Evolutionary conservation across 2,113 vertebrate species (phyloP), one percentile per base, ranked within the genome.

Genomic region (Ophthalmolycus amberensis): DNA sequence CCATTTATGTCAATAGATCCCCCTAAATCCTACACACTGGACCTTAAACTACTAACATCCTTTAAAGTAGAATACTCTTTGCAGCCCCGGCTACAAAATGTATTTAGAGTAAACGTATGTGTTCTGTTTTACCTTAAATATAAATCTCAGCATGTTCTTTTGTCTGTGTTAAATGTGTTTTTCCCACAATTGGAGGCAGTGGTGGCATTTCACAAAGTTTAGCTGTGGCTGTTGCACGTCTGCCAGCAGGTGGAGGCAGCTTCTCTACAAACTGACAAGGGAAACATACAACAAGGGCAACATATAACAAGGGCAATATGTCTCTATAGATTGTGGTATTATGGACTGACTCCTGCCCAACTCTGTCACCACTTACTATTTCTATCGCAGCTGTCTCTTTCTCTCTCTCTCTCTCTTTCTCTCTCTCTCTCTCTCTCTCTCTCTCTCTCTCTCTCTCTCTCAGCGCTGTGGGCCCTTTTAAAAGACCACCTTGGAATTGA

Each of bases 401-500:
- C 50, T 27, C 83, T 52, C 77, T 71, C 66, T 52, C 42, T 22
- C 52, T 32, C 32, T 42, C 83, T 69, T 80, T 73, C 59, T 71
- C 40, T 50, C 42, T 83, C 82, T 75, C 63, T 62, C 72, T 54
- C 40, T 46, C 66, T 46, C 50, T 29, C 42, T 79, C 84, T 72
- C 50, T 27, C 83, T 52, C 77, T 71, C 66, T 50, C 42, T 22
- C 52, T 89, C 89, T 56, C 54, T 83, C 80, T 75, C 63, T 62
- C 50, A 9, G 40, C 42, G 77, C 86, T 77, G 32, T 9, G 44
- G 76, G 58, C 79, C 77, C 89, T 90, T 95, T 91, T 92, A 94
- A 92, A 93, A 90, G 89, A 88, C 91, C 80, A 79, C 88, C 92
- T 91, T 94, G 94, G 92, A 94, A 95, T 94, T 87, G 92, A 95